These are phyloP conservation scores for Mactromeris polynyma DNA, from an alignment of 2,888 invertebrate genomes.

Conservation along the genomic window DNA sequence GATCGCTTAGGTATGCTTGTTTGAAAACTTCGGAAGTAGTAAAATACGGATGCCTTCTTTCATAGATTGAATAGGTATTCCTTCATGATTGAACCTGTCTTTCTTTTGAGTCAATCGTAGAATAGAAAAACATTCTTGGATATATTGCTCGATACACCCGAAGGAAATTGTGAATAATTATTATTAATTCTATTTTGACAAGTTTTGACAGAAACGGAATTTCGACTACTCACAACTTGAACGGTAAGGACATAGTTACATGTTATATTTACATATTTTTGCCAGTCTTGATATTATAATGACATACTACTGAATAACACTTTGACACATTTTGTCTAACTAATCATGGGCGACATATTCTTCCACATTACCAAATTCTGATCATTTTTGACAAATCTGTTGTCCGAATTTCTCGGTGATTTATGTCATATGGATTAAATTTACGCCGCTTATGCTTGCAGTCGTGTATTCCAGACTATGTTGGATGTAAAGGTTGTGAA, in stretches of 20 bases:
- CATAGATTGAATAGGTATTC: constrained; percentile 8
- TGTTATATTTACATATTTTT: constrained; percentile 16
- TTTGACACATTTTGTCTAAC: background rate
- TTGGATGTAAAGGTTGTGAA: no score
- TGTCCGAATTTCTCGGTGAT: no score
- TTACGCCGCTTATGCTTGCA: no score
- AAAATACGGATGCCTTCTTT: constrained; percentile 26
- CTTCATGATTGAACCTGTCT: constrained; percentile 31
- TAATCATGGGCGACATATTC: background rate
- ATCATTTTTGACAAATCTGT: no score
- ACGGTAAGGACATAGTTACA: constrained; percentile 29
- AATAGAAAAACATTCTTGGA: constrained; percentile 40
- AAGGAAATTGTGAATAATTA: background rate
- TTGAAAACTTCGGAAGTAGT: constrained; percentile 67
- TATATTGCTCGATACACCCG: constrained; percentile 5
- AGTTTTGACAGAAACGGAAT: constrained; percentile 38
- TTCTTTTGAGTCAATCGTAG: constrained; percentile 40
- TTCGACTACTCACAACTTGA: background rate
- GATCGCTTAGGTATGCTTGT: constrained; percentile 61
- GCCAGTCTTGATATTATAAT: background rate
- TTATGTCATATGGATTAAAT: no score
- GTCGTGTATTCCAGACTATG: no score
- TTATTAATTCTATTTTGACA: constrained; percentile 29
- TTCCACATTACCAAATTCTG: no score
- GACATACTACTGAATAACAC: background rate